Conservation (phyloP, 2,797 vertebrate species). For the Hippoglossus hippoglossus region DNA sequence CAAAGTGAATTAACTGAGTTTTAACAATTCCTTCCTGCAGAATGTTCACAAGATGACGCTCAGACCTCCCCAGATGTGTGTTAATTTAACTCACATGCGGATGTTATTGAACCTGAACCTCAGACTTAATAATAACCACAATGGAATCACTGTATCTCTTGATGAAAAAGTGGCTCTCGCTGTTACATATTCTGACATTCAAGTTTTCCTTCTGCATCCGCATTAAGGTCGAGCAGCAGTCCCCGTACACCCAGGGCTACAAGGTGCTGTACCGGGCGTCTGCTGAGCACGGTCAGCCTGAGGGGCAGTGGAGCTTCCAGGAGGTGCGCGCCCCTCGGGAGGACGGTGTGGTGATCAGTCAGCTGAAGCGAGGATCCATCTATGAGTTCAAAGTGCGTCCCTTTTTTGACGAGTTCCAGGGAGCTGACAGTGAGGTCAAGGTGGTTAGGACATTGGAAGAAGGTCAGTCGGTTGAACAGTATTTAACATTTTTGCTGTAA, state of each 20-base stretch:
- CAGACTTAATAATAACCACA: neutral
- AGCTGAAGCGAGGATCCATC: slow-evolving; percentile 93
- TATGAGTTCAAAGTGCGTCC: slow-evolving; percentile 98
- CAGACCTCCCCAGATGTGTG: neutral
- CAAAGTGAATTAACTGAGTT: slow-evolving; percentile 40
- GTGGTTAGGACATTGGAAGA: slow-evolving; percentile 96
- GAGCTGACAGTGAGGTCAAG: slow-evolving; percentile 96
- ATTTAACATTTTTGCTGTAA: neutral
- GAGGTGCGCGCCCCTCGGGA: slow-evolving; percentile 90
- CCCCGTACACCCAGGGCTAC: slow-evolving; percentile 96
- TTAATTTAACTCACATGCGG: slow-evolving; percentile 12
- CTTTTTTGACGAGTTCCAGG: slow-evolving; percentile 99
- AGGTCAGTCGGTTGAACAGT: slow-evolving; percentile 80
- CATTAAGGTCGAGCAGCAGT: slow-evolving; percentile 94
- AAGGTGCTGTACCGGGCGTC: slow-evolving; percentile 93
- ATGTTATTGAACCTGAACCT: neutral
- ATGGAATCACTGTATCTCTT: neutral
- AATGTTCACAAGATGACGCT: slow-evolving; percentile 16
- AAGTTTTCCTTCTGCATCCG: slow-evolving; percentile 2
- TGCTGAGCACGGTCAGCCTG: slow-evolving; percentile 82
- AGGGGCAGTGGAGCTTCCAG: slow-evolving; percentile 92
- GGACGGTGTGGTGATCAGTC: slow-evolving; percentile 89
- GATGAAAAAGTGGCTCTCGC: neutral
- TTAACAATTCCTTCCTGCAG: slow-evolving; percentile 34
- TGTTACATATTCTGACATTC: neutral